Evolutionary conservation across 1,140 invertebrate genomes (phyloP).

Genomic region (Dysdera silvatica): DNA sequence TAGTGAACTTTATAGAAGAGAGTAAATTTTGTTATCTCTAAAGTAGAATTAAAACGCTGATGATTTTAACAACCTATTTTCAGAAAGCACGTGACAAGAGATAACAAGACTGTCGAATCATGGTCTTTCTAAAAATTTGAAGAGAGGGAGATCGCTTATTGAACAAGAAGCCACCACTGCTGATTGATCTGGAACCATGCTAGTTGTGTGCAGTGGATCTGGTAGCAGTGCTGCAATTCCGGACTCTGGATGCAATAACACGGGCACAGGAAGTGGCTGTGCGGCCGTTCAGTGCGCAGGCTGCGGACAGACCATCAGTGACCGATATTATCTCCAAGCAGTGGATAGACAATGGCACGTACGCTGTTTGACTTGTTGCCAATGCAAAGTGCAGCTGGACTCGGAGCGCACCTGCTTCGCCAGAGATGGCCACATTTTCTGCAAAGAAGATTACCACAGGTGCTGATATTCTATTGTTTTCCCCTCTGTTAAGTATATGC

Average conservation of each 20-base stretch:
- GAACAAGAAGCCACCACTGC: background rate
- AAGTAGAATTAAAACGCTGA: too few species aligned
- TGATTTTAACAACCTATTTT: too few species aligned
- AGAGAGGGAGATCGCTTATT: too few species aligned
- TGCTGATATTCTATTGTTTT: too few species aligned
- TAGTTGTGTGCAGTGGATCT: conserved; percentile 16
- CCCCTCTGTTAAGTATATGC: too few species aligned
- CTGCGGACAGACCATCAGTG: conserved; percentile 71
- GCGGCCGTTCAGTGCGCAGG: conserved; percentile 60
- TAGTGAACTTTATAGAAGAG: too few species aligned
- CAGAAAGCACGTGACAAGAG: too few species aligned
- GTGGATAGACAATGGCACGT: conserved; percentile 85
- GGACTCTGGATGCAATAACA: background rate
- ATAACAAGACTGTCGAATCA: too few species aligned
- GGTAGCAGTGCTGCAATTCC: too few species aligned
- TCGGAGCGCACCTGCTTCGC: conserved; percentile 88
- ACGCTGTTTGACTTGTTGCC: conserved; percentile 65
- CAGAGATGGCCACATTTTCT: conserved; percentile 88
- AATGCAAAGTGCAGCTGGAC: conserved; percentile 75
- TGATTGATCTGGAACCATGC: background rate
- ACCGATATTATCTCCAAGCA: conserved; percentile 78
- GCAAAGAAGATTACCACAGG: conserved; percentile 96
- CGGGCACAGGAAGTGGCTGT: conserved; percentile 3
- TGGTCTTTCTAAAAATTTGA: too few species aligned
- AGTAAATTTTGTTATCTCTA: too few species aligned